Percentiles rank a stretch among this genome's conserved stretches.
Conservation (phyloP, 2,797 vertebrate genomes). For the Coracias cyanogaster region DNA sequence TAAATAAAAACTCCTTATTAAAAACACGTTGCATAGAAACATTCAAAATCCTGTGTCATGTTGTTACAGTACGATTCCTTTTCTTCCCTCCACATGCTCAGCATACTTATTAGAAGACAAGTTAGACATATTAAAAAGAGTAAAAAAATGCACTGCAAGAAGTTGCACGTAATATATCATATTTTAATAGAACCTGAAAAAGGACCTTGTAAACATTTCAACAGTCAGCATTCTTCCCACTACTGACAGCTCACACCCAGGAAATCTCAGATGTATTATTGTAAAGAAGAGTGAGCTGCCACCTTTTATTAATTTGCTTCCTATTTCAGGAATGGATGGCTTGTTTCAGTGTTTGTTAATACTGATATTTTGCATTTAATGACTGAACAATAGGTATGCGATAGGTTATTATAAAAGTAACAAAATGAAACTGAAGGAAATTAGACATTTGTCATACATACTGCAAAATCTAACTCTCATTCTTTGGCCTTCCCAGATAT, state of each 20-base stretch:
- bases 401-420: not conserved
- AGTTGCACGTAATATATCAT: not conserved
- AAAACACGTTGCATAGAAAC: not conserved
- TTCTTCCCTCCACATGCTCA: not conserved
- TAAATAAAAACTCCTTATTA: not conserved
- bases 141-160: not conserved
- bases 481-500: not conserved
- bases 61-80: not conserved
- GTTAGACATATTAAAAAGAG: not conserved
- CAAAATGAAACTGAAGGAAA: not conserved
- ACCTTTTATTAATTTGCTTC: not conserved
- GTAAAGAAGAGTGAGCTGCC: not conserved
- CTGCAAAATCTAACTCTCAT: not conserved
- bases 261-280: not conserved
- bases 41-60: not conserved
- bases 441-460: not conserved
- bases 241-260: not conserved
- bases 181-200: not conserved
- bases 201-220: not conserved
- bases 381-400: not conserved
- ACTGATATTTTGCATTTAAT: not conserved
- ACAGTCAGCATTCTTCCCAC: not conserved
- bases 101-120: not conserved
- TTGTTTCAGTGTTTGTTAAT: not conserved
- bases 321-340: not conserved